phyloP scores from a whole-genome alignment of 2,113 vertebrate species.

The Pseudorectes ferrugineus region DNA sequence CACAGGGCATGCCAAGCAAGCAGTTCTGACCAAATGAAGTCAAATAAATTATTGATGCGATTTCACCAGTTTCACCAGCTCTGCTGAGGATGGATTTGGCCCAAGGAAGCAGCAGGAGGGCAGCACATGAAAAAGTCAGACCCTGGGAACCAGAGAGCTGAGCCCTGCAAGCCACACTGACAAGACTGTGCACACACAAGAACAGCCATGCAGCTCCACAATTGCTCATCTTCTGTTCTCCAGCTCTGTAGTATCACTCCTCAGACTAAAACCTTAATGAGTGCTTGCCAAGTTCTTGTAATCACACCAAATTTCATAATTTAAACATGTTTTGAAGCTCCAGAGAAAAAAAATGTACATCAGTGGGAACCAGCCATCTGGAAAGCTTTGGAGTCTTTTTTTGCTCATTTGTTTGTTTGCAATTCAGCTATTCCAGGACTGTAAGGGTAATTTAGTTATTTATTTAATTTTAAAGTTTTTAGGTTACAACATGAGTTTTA shows the following conservation, averaged over 20 bases:
- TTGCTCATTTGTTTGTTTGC: constrained; percentile 60
- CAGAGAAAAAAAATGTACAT: constrained; percentile 27
- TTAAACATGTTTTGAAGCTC: constrained; percentile 55
- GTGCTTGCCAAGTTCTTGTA: constrained; percentile 44
- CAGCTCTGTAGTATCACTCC: neutral
- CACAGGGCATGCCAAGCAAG: neutral
- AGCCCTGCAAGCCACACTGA: neutral
- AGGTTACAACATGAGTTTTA: neutral
- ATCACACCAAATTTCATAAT: constrained; percentile 50
- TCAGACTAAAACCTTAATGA: constrained; percentile 42
- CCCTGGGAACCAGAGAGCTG: neutral
- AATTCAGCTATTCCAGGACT: constrained; percentile 11
- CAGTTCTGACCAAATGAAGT: neutral
- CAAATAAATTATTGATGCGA: neutral
- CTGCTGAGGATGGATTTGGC: neutral
- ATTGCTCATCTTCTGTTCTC: constrained; percentile 26
- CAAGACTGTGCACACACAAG: rapidly evolving
- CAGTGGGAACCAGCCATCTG: constrained; percentile 59
- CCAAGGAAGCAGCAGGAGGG: neutral
- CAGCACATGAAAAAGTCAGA: neutral
- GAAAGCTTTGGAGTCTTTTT: constrained; percentile 44
- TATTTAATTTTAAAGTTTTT: constrained; percentile 25
- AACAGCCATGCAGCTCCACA: neutral
- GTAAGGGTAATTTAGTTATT: neutral
- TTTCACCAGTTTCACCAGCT: neutral